phyloP scores from a whole-genome alignment of 1,140 invertebrate genomes.

The Galleria mellonella region DNA sequence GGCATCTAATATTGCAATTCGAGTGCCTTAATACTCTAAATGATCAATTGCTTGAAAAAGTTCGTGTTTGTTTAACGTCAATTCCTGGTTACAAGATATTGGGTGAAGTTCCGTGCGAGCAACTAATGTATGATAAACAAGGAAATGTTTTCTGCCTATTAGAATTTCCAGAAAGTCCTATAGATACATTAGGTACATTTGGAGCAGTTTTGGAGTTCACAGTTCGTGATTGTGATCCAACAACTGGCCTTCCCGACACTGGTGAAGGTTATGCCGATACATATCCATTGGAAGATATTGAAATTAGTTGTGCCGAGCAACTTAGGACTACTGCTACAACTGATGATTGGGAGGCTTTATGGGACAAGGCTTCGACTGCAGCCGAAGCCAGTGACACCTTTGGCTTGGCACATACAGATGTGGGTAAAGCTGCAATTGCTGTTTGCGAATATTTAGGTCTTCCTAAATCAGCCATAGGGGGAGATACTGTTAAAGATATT shows the following conservation, averaged over 20 bases:
- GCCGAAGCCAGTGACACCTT: constrained; percentile 42
- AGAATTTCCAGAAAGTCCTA: constrained; percentile 85
- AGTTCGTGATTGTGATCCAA: constrained; percentile 96
- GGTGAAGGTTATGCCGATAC: constrained; percentile 83
- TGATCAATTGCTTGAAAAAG: constrained; percentile 95
- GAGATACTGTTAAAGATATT: constrained; percentile 76
- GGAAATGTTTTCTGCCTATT: constrained; percentile 91
- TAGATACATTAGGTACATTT: constrained; percentile 85
- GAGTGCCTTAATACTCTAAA: constrained; percentile 96
- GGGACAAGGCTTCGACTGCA: constrained; percentile 29
- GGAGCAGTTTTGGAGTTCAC: constrained; percentile 92
- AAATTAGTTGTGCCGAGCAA: constrained; percentile 80
- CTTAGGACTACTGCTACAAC: constrained; percentile 67
- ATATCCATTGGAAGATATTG: constrained; percentile 93
- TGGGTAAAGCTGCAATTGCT: constrained; percentile 85
- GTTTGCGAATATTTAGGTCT: constrained; percentile 89
- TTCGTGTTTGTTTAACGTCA: constrained; percentile 89
- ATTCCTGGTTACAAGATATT: constrained; percentile 86
- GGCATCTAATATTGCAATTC: constrained; percentile 93
- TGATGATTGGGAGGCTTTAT: constrained; percentile 43
- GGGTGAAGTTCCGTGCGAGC: constrained; percentile 82
- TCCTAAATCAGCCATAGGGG: constrained; percentile 76
- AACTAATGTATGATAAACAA: constrained; percentile 89
- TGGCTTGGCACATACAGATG: constrained; percentile 77
- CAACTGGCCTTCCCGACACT: constrained; percentile 85